A percentile compares a stretch with the other conserved stretches of the same genome.
These are phyloP conservation scores for Achatina immaculata DNA, from an alignment of 1,140 invertebrate genomes.

Conservation along the genomic window DNA sequence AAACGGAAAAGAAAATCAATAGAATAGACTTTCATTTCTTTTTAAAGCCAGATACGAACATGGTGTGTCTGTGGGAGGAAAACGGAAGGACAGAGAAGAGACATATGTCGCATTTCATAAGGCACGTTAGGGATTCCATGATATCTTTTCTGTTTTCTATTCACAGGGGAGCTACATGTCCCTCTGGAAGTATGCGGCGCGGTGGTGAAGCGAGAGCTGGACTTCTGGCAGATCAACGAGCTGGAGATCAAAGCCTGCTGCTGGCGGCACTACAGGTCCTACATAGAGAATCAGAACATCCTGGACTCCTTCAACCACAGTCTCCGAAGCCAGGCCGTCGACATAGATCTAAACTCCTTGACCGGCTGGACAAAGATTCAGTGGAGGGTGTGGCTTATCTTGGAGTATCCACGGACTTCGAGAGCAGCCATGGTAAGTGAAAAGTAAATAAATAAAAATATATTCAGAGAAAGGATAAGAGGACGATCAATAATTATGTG, in stretches of 20 bases:
- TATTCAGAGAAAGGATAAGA: no score
- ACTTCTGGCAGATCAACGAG: slow-evolving; percentile 71
- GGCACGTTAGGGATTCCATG: no score
- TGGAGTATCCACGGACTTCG: slow-evolving; percentile 64
- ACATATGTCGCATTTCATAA: no score
- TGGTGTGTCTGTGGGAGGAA: no score
- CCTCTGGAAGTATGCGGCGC: slow-evolving; percentile 71
- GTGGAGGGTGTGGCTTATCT: slow-evolving; percentile 62
- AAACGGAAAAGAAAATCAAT: no score
- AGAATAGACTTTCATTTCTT: no score
- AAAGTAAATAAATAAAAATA: no score
- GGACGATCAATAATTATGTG: no score
- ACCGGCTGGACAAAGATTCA: slow-evolving; percentile 61
- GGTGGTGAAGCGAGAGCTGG: slow-evolving; percentile 71
- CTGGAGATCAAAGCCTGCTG: slow-evolving; percentile 67
- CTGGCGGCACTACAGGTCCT: slow-evolving; percentile 64
- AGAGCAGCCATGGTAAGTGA: slow-evolving; percentile 61
- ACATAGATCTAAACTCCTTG: slow-evolving; percentile 51
- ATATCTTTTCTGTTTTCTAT: no score
- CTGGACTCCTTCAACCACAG: slow-evolving; percentile 62
- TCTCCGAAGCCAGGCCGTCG: slow-evolving; percentile 53
- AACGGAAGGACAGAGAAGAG: no score
- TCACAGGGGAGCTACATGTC: slow-evolving; percentile 72
- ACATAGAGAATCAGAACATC: slow-evolving; percentile 67
- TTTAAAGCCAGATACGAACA: no score